Evolutionary conservation across 2,888 invertebrate genomes (phyloP).

Genomic region (Habrosyne pyritoides): DNA sequence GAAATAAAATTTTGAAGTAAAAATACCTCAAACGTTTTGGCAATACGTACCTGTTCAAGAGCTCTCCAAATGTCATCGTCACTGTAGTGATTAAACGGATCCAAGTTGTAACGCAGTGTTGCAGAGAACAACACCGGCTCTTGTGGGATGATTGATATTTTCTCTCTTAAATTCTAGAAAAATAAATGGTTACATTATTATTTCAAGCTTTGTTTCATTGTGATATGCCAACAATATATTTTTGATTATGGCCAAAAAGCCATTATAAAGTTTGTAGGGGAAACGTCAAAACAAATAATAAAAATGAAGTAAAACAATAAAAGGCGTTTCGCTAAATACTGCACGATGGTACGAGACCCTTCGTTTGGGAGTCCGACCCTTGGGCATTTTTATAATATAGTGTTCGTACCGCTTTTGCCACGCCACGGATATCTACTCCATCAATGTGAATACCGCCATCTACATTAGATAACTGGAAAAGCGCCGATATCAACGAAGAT

Average conservation of each 20-base stretch:
- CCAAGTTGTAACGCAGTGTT: constrained; percentile 87
- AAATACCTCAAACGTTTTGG: not conserved
- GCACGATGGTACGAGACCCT: no score
- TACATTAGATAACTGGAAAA: constrained; percentile 89
- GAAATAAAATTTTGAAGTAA: not conserved
- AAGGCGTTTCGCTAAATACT: no score
- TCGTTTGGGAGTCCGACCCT: no score
- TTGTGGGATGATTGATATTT: constrained; percentile 89
- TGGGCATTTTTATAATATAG: no score
- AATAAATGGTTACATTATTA: not conserved
- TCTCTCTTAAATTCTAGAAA: constrained; percentile 82
- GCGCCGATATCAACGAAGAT: constrained; percentile 88
- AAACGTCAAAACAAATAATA: no score
- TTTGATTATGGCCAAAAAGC: no score
- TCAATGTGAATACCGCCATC: constrained; percentile 90
- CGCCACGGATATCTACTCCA: constrained; percentile 82
- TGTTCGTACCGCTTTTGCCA: constrained; percentile 83
- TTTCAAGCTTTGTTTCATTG: no score
- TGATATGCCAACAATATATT: no score
- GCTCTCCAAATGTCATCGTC: constrained; percentile 87
- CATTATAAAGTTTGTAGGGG: no score
- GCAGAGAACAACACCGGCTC: constrained; percentile 87
- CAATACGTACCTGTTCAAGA: constrained; percentile 82
- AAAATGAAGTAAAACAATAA: no score
- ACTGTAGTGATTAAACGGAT: constrained; percentile 86